A percentile compares a stretch with the other conserved stretches of the same genome.
These are phyloP conservation scores for Nemoura dubitans DNA, from an alignment of 2,888 invertebrate species.

Conservation along the genomic window DNA sequence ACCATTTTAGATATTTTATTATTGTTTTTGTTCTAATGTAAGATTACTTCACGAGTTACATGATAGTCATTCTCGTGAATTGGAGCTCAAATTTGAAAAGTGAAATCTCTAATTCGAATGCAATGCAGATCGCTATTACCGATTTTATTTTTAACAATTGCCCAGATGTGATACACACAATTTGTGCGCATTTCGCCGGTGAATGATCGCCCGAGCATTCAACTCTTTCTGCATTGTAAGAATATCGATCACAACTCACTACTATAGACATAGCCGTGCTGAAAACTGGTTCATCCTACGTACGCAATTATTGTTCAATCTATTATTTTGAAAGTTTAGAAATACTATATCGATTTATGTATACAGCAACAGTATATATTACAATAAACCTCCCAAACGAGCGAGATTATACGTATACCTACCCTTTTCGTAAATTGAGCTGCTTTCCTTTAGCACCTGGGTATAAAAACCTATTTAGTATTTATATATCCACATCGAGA, in stretches of 20 bases:
- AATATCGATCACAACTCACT: not conserved
- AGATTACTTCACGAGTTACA: not conserved
- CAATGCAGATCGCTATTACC: not conserved
- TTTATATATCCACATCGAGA: too few relatives aligned
- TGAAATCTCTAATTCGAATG: not conserved
- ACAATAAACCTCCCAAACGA: too few relatives aligned
- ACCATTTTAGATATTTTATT: not conserved
- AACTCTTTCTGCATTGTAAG: not conserved
- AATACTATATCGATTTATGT: not conserved
- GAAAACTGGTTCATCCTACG: not conserved
- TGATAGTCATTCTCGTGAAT: not conserved
- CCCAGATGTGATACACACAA: not conserved
- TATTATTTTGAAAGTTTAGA: not conserved
- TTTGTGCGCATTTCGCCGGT: not conserved
- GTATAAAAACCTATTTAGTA: too few relatives aligned
- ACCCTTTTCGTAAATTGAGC: too few relatives aligned
- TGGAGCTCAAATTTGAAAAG: not conserved
- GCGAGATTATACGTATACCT: too few relatives aligned
- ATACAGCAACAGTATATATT: not conserved
- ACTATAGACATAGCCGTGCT: not conserved
- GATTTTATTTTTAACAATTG: not conserved
- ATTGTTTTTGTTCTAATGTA: not conserved
- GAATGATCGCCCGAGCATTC: not conserved
- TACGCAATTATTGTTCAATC: not conserved
- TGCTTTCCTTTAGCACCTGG: too few relatives aligned